Conservation (phyloP, 2,888 invertebrate species). For the Aphodius sticticus region DNA sequence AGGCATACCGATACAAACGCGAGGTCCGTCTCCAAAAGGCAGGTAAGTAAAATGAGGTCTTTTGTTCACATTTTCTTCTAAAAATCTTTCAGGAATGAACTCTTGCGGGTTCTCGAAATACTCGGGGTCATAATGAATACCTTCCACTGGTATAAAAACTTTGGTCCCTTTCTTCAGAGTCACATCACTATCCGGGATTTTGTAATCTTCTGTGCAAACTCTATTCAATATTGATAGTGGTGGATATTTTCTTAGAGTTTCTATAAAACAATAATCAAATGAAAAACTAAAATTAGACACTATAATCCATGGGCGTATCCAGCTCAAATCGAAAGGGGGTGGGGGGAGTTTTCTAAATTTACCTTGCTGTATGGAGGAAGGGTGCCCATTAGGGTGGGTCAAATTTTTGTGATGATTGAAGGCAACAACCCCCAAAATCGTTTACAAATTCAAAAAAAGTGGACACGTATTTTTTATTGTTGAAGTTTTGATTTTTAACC, state of each 20-base stretch:
- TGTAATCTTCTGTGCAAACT: conserved; percentile 59
- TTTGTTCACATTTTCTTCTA: conserved; percentile 59
- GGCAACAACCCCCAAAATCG: no score
- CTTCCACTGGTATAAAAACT: conserved; percentile 65
- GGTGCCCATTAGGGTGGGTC: no score
- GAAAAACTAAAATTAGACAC: no score
- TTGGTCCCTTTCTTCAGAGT: conserved; percentile 63
- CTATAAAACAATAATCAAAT: neutral
- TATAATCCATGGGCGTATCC: no score
- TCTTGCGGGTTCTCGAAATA: conserved; percentile 65
- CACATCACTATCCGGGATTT: conserved; percentile 61
- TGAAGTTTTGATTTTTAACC: no score
- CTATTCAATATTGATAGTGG: conserved; percentile 33
- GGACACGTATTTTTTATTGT: no score
- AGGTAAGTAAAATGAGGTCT: conserved; percentile 62
- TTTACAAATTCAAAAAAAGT: no score
- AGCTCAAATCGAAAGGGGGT: no score
- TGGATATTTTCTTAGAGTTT: conserved; percentile 42
- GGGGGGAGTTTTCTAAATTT: no score
- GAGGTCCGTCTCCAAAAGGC: conserved; percentile 67
- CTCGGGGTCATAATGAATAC: conserved; percentile 66
- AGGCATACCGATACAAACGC: conserved; percentile 64
- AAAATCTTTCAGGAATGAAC: conserved; percentile 68
- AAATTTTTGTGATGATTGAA: no score
- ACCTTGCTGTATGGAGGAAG: no score